These are phyloP conservation scores for Cheilosia scutellata DNA, from an alignment of 2,888 invertebrate genomes.

Conservation along the genomic window DNA sequence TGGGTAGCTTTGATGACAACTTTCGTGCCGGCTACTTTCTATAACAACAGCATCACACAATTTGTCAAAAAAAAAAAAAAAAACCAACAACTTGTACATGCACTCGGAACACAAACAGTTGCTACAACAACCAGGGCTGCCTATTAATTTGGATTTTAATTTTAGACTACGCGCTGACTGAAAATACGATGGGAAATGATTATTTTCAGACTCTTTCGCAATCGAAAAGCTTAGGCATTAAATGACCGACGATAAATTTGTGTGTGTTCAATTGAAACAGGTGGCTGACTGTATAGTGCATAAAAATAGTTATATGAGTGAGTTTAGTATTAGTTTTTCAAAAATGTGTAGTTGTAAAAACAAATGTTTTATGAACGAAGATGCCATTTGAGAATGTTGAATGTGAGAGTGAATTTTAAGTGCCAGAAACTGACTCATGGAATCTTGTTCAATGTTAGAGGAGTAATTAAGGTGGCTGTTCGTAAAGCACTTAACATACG, in stretches of 20 bases:
- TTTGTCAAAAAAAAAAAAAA: too few relatives aligned
- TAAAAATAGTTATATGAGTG: not conserved
- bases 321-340: too few relatives aligned
- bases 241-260: constrained; percentile 1
- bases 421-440: too few relatives aligned
- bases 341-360: too few relatives aligned
- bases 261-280: constrained; percentile 6
- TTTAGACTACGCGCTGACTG: constrained; percentile 34
- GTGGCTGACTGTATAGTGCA: not conserved
- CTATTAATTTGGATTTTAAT: constrained; percentile 44
- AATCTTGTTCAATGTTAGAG: too few relatives aligned
- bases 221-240: not conserved
- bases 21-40: constrained; percentile 47
- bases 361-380: too few relatives aligned
- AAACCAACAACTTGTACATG: not conserved
- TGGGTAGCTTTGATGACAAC: constrained; percentile 13
- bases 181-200: constrained; percentile 24
- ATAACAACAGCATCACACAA: constrained; percentile 19
- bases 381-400: too few relatives aligned
- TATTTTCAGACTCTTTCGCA: constrained; percentile 54
- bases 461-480: too few relatives aligned
- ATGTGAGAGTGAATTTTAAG: too few relatives aligned
- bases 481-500: too few relatives aligned
- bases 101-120: not conserved
- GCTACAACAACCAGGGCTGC: not conserved